These are phyloP conservation scores for Melolontha melolontha DNA, from an alignment of 2,888 invertebrate species.

Conservation along the genomic window DNA sequence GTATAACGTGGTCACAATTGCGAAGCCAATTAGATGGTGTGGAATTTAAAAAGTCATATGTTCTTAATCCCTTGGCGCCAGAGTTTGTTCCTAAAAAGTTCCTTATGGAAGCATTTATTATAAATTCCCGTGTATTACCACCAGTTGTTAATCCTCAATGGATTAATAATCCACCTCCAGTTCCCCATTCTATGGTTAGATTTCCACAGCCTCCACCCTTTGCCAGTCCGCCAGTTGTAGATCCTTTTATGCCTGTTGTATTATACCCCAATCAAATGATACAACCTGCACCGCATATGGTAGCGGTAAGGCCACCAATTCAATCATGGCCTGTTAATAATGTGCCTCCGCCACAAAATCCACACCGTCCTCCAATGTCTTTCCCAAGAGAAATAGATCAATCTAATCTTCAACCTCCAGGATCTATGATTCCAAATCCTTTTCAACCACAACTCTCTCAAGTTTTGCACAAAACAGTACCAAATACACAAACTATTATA, in stretches of 20 bases:
- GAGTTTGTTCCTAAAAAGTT: constrained; percentile 80
- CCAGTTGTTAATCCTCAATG: constrained; percentile 43
- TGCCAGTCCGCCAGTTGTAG: constrained; percentile 39
- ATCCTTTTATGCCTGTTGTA: constrained; percentile 38
- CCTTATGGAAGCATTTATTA: constrained; percentile 66
- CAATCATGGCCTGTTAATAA: constrained; percentile 50
- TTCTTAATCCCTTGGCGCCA: constrained; percentile 84
- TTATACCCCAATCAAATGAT: constrained; percentile 41
- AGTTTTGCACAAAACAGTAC: constrained; percentile 33
- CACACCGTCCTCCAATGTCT: constrained; percentile 43
- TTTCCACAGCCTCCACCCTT: constrained; percentile 42
- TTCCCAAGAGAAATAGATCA: constrained; percentile 39
- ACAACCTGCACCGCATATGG: constrained; percentile 44
- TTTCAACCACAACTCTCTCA: constrained; percentile 29
- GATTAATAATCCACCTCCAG: constrained; percentile 44
- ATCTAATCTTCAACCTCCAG: constrained; percentile 21
- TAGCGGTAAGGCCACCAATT: constrained; percentile 50
- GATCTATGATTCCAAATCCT: constrained; percentile 27
- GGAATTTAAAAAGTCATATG: constrained; percentile 80
- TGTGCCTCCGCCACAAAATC: constrained; percentile 43
- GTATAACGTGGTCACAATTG: constrained; percentile 77
- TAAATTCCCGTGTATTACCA: constrained; percentile 52
- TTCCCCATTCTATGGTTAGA: constrained; percentile 45
- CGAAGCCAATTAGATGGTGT: constrained; percentile 78
- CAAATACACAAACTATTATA: constrained; percentile 25